phyloP scores from a whole-genome alignment of 2,797 vertebrate species.

The Tapera naevia region DNA sequence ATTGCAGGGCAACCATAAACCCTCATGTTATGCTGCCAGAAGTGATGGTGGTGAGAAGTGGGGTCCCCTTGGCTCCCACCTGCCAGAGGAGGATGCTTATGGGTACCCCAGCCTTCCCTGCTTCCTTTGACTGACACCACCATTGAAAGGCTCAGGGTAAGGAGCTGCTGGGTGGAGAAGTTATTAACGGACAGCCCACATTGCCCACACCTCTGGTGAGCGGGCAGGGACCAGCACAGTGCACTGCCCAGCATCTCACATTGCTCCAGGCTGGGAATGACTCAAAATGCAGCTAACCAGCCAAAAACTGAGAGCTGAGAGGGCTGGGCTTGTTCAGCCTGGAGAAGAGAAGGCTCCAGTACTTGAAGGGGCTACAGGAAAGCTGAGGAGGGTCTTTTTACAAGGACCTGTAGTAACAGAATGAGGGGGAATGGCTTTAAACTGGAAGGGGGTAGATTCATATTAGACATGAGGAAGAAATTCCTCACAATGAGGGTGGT shows the following conservation, averaged over 20 bases:
- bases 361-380: no score
- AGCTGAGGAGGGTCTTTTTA: no score
- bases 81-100: background rate
- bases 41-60: accelerated
- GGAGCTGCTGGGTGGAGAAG: accelerated
- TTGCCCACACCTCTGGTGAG: background rate
- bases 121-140: background rate
- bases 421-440: no score
- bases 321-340: no score
- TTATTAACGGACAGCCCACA: background rate
- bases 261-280: background rate
- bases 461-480: no score
- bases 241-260: background rate
- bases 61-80: background rate
- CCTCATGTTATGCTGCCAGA: background rate
- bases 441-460: no score
- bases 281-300: background rate
- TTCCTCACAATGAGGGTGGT: no score
- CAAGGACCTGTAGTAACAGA: no score
- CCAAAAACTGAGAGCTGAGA: no score
- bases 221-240: background rate
- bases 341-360: no score
- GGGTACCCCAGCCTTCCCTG: background rate
- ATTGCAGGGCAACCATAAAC: accelerated
- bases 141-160: background rate